phyloP scores from a whole-genome alignment of 1,140 invertebrate genomes.

The Hydropsyche tenuis region DNA sequence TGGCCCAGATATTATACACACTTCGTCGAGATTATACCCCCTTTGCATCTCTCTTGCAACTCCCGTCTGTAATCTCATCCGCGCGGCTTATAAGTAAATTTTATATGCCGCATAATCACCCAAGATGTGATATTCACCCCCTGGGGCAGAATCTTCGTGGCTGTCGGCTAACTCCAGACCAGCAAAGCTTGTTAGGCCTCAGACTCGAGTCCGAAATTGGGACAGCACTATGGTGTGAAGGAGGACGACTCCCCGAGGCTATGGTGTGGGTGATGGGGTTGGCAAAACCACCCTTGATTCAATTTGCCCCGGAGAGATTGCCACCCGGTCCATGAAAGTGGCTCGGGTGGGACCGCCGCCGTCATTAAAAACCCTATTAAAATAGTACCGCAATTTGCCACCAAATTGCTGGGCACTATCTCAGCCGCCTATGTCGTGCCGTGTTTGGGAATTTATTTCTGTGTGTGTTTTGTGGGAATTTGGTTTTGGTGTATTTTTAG shows the following conservation, averaged over 20 bases:
- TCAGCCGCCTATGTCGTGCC: not conserved
- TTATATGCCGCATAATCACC: constrained; percentile 31
- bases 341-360: not conserved
- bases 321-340: not conserved
- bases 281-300: constrained; percentile 23
- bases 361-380: constrained; percentile 28
- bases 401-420: constrained; percentile 24
- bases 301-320: constrained; percentile 30
- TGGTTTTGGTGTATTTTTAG: too few species aligned
- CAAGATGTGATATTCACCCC: constrained; percentile 28
- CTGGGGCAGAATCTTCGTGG: not conserved
- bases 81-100: constrained; percentile 27
- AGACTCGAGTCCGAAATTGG: constrained; percentile 35
- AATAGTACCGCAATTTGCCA: constrained; percentile 28
- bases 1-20: too few species aligned
- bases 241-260: not conserved
- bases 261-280: constrained; percentile 13
- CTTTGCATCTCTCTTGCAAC: constrained; percentile 11
- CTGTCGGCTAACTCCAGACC: not conserved
- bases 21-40: not conserved
- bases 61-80: not conserved
- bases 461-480: too few species aligned
- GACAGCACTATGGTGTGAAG: constrained; percentile 12
- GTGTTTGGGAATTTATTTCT: too few species aligned
- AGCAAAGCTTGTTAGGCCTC: constrained; percentile 31